phyloP scores from a whole-genome alignment of 2,888 invertebrate genomes.

The Diarsia dahlii region DNA sequence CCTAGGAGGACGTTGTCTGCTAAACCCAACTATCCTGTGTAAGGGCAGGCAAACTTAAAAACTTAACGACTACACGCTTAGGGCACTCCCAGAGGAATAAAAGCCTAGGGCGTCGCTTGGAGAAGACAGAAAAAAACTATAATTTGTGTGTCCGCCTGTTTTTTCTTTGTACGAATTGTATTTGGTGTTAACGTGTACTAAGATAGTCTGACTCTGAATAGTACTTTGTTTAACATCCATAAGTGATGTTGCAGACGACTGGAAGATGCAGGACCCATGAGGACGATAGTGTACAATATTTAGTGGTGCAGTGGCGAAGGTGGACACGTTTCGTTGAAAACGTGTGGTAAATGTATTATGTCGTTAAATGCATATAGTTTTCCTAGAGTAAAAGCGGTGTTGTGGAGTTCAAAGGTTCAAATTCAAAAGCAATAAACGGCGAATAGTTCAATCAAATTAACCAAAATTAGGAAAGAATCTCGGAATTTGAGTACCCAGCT shows the following conservation, averaged over 20 bases:
- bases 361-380: too few relatives aligned
- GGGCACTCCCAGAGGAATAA: neutral
- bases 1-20: neutral
- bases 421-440: too few relatives aligned
- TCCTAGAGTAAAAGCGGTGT: too few relatives aligned
- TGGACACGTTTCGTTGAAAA: neutral
- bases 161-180: neutral
- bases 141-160: neutral
- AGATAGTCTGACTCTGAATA: conserved; percentile 24
- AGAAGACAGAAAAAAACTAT: neutral
- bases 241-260: conserved; percentile 36
- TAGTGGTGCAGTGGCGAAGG: neutral
- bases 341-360: neutral
- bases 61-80: neutral
- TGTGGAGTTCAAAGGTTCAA: too few relatives aligned
- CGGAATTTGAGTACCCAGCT: too few relatives aligned
- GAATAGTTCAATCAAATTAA: too few relatives aligned
- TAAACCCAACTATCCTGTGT: neutral
- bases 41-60: neutral
- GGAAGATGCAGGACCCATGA: conserved; percentile 18
- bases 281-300: neutral
- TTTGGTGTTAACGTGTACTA: neutral
- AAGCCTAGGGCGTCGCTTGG: neutral
- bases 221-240: conserved; percentile 17
- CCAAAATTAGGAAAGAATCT: too few relatives aligned